Percentiles rank a stretch among this genome's conserved stretches.
Evolutionary conservation across 2,113 vertebrate species (phyloP).

Genomic region (Scartelaos histophorus): DNA sequence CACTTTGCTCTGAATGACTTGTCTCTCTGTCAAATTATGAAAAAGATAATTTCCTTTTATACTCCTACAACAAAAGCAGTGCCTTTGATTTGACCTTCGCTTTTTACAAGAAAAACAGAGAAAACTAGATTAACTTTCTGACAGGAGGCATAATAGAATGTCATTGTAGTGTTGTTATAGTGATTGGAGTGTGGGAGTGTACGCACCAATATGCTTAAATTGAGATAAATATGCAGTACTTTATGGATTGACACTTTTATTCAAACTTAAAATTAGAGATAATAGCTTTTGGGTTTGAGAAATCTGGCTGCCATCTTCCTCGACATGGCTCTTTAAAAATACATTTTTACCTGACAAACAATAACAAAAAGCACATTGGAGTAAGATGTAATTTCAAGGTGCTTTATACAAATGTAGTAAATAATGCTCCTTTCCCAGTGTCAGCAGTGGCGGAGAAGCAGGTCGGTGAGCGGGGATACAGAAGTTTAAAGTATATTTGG

Average conservation of each 20-base stretch:
- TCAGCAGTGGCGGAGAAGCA: conserved; percentile 20
- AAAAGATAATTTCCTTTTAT: conserved; percentile 14
- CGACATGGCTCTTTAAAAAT: neutral
- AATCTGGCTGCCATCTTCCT: neutral
- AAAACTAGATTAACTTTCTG: conserved; percentile 47
- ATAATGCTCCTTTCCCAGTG: conserved; percentile 40
- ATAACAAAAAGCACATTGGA: conserved; percentile 16
- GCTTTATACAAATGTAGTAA: conserved; percentile 60
- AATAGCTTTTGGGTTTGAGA: neutral
- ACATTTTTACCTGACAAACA: neutral
- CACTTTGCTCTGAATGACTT: conserved; percentile 17
- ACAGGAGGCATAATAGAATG: conserved; percentile 45
- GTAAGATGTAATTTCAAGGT: conserved; percentile 63
- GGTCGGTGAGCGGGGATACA: too few species aligned
- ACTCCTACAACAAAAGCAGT: conserved; percentile 1
- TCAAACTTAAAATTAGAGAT: neutral
- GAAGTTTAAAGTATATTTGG: too few species aligned
- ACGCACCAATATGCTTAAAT: conserved; percentile 13
- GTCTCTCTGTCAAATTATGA: conserved; percentile 18
- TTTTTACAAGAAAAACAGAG: conserved; percentile 25
- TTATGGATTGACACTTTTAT: conserved; percentile 4
- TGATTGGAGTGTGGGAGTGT: conserved; percentile 12
- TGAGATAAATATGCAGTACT: conserved; percentile 4
- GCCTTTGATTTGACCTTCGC: conserved; percentile 3
- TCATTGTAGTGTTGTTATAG: conserved; percentile 17